phyloP scores from a whole-genome alignment of 2,888 invertebrate species.

The Heliothis peltigera region DNA sequence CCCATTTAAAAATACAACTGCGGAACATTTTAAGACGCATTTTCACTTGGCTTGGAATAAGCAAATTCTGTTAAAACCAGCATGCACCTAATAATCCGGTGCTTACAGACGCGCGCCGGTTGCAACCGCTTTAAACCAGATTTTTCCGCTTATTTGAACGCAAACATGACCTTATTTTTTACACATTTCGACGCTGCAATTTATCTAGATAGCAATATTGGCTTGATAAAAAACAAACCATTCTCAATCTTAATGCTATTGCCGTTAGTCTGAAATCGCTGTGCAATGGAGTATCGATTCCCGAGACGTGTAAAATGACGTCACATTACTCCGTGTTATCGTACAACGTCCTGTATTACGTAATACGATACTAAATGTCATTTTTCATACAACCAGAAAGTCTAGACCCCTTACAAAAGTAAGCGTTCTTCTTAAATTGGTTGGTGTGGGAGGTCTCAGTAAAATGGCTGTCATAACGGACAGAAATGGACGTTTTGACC shows the following conservation, averaged over 20 bases:
- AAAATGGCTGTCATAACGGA: slow-evolving; percentile 46
- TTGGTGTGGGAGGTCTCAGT: slow-evolving; percentile 31
- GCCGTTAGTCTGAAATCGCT: slow-evolving; percentile 36
- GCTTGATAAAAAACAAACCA: slow-evolving; percentile 32
- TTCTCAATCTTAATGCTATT: slow-evolving; percentile 40
- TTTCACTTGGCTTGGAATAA: slow-evolving; percentile 45
- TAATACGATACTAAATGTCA: slow-evolving; percentile 62
- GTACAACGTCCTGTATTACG: slow-evolving; percentile 58
- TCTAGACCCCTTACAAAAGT: slow-evolving; percentile 28
- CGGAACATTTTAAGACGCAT: slow-evolving; percentile 47
- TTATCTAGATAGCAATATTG: slow-evolving; percentile 56
- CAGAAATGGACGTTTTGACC: slow-evolving; percentile 66
- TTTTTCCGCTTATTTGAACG: slow-evolving; percentile 62
- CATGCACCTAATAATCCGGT: slow-evolving; percentile 65
- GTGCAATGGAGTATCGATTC: slow-evolving; percentile 38
- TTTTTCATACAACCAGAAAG: slow-evolving; percentile 53
- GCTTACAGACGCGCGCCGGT: slow-evolving; percentile 55
- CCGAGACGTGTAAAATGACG: slow-evolving; percentile 60
- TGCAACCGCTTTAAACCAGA: slow-evolving; percentile 59
- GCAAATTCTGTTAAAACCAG: slow-evolving; percentile 55
- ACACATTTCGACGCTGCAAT: slow-evolving; percentile 50
- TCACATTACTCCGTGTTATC: slow-evolving; percentile 63
- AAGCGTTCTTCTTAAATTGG: slow-evolving; percentile 8
- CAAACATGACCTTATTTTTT: slow-evolving; percentile 61
- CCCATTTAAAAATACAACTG: slow-evolving; percentile 37